These are phyloP conservation scores for Mythimna ferrago DNA, from an alignment of 2,888 invertebrate species.

Conservation along the genomic window DNA sequence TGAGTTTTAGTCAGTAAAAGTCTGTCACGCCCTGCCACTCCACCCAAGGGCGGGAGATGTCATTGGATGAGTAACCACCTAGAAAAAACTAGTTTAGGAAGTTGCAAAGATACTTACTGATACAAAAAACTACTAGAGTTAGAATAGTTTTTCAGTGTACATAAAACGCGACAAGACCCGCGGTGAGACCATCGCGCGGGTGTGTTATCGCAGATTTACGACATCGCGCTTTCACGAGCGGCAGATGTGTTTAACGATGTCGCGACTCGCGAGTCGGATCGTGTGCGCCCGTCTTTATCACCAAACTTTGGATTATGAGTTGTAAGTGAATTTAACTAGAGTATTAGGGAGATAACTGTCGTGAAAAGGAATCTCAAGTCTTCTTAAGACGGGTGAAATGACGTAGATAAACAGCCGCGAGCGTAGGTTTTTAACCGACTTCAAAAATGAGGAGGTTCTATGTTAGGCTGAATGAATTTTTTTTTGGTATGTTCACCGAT, in stretches of 20 bases:
- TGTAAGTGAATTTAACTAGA: conserved; percentile 48
- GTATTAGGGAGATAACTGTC: conserved; percentile 21
- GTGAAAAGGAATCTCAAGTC: background rate
- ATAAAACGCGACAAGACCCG: conserved; percentile 4
- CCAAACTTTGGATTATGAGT: conserved; percentile 39
- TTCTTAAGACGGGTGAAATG: background rate
- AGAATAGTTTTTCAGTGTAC: background rate
- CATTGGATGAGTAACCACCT: no score
- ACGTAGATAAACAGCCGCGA: background rate
- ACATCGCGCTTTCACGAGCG: conserved; percentile 31
- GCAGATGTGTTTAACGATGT: conserved; percentile 45
- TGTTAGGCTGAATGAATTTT: no score
- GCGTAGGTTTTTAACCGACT: background rate
- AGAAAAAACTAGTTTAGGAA: background rate
- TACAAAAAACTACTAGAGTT: background rate
- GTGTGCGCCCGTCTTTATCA: conserved; percentile 46
- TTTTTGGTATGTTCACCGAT: no score
- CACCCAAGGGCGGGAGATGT: no score
- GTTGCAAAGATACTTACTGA: background rate
- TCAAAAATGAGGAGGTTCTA: no score
- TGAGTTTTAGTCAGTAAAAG: no score
- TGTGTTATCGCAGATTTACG: conserved; percentile 53
- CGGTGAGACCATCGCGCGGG: conserved; percentile 3
- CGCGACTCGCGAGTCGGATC: conserved; percentile 25
- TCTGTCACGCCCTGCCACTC: no score